phyloP scores from a whole-genome alignment of 2,888 invertebrate genomes.

The Andrena fulva region DNA sequence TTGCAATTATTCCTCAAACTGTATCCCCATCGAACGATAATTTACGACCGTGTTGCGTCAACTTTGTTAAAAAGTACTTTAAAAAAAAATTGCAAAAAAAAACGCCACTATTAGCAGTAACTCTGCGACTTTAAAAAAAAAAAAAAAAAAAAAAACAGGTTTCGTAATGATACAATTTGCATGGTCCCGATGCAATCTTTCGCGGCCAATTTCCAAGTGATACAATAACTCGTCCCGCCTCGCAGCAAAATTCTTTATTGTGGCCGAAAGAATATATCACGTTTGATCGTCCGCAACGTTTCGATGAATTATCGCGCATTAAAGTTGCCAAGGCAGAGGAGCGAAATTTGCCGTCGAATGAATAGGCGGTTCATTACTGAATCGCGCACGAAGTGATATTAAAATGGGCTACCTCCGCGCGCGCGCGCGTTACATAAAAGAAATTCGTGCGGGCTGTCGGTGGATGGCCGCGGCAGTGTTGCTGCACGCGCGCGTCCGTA shows the following conservation, averaged over 20 bases:
- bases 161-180: slow-evolving; percentile 4
- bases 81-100: neutral
- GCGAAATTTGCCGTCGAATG: slow-evolving; percentile 46
- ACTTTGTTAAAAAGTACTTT: neutral
- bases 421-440: neutral
- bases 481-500: neutral
- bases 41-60: neutral
- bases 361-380: slow-evolving; percentile 41
- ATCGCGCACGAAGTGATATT: slow-evolving; percentile 23
- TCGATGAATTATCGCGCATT: slow-evolving; percentile 43
- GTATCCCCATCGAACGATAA: neutral
- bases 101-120: slow-evolving; percentile 3
- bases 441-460: slow-evolving; percentile 25
- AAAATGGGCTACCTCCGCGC: neutral
- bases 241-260: neutral
- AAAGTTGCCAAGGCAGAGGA: slow-evolving; percentile 26
- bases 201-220: neutral
- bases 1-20: neutral
- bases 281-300: slow-evolving; percentile 22
- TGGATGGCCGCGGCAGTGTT: neutral
- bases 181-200: neutral
- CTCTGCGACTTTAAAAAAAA: neutral
- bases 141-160: neutral
- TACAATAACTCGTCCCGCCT: slow-evolving; percentile 4
- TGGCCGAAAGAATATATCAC: slow-evolving; percentile 1